Evolutionary conservation across 2,113 vertebrate genomes (phyloP).

Genomic region (Alethe diademata): DNA sequence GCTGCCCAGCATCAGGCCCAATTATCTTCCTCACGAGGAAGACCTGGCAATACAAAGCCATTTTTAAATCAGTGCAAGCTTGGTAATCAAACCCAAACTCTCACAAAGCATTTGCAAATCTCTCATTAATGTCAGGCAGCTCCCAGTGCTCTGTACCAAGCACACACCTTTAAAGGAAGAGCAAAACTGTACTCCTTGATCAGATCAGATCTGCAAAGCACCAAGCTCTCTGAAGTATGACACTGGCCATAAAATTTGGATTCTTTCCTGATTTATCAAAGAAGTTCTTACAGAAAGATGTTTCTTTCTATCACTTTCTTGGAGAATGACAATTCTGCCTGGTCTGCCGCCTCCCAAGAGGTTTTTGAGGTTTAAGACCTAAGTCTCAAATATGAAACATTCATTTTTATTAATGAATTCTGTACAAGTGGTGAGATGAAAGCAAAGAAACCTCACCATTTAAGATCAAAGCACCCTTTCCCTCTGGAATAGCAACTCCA

Average conservation of each 20-base stretch:
- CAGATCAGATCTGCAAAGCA: background rate
- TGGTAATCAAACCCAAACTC: background rate
- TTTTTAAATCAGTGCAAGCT: background rate
- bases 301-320: background rate
- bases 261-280: background rate
- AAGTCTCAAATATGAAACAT: background rate
- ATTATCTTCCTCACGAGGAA: constrained; percentile 93
- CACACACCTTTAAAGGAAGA: background rate
- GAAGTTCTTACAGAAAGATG: background rate
- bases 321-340: background rate
- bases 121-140: background rate
- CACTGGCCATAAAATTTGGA: background rate
- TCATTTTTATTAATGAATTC: background rate
- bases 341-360: background rate
- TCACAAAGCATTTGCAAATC: background rate
- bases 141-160: background rate
- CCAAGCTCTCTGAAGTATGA: background rate
- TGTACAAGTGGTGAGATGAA: background rate
- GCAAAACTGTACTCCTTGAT: background rate
- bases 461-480: constrained; percentile 1
- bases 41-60: constrained; percentile 75
- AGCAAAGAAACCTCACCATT: background rate
- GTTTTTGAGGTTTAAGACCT: background rate
- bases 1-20: constrained; percentile 92
- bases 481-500: constrained; percentile 21